phyloP scores from a whole-genome alignment of 37 sponge, comb jelly and placozoan genomes.

The Beroe ovata region DNA sequence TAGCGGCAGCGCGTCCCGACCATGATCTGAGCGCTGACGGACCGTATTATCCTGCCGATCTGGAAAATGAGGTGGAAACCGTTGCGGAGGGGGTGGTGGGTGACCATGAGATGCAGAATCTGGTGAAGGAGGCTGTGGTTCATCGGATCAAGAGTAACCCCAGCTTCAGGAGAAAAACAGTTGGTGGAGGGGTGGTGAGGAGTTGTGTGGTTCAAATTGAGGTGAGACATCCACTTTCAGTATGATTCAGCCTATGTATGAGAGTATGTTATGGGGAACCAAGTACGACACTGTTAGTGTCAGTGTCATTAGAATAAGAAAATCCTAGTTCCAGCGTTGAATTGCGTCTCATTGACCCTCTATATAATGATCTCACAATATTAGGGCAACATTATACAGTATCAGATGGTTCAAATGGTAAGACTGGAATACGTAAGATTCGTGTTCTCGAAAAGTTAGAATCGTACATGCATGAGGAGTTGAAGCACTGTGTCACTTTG shows the following conservation, averaged over 20 bases:
- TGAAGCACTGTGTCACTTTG: too few species aligned
- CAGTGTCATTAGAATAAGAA: background rate
- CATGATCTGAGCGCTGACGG: constrained; percentile 49
- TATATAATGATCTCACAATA: too few species aligned
- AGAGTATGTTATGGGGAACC: background rate
- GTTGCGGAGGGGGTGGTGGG: constrained; percentile 22
- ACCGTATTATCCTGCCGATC: constrained; percentile 34
- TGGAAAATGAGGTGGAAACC: constrained; percentile 24
- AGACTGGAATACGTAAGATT: too few species aligned
- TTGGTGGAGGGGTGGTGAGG: background rate
- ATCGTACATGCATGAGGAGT: too few species aligned
- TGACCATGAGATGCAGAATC: constrained; percentile 40
- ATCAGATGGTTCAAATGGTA: too few species aligned
- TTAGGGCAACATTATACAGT: too few species aligned
- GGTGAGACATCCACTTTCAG: too few species aligned
- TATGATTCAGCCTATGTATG: too few species aligned
- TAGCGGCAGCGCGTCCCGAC: too few species aligned
- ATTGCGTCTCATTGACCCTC: too few species aligned
- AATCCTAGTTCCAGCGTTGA: too few species aligned
- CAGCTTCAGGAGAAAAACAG: constrained; percentile 4
- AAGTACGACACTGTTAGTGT: background rate
- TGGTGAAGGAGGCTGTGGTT: background rate
- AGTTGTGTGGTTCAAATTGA: constrained; percentile 5
- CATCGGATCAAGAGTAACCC: constrained; percentile 8
- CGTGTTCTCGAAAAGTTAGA: too few species aligned